Percentiles rank a stretch among this genome's conserved stretches.
phyloP scores from a whole-genome alignment of 2,797 vertebrate genomes.

The Lerista edwardsae region DNA sequence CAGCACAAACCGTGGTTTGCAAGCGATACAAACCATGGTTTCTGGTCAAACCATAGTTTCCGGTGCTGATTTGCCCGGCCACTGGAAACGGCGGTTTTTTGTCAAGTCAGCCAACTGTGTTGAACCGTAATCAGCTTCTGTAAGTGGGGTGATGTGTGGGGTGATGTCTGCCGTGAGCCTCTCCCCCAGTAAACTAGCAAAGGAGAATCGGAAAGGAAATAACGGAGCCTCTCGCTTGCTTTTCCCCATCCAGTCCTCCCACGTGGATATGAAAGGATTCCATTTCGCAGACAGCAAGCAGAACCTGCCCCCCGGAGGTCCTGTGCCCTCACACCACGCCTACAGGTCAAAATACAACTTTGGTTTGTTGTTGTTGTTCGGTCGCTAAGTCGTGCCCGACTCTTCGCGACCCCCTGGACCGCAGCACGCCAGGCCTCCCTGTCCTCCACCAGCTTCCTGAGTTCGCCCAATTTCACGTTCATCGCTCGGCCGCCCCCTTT shows the following conservation, averaged over 20 bases:
- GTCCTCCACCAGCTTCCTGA: no score
- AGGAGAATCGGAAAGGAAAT: not conserved
- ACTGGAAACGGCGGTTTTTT: no score
- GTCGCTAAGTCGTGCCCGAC: no score
- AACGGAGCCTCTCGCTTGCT: not conserved
- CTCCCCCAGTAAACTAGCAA: not conserved
- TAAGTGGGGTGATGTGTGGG: fast-evolving
- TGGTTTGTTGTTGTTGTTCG: no score
- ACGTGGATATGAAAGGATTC: conserved; percentile 98
- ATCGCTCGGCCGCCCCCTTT: no score
- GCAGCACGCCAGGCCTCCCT: no score
- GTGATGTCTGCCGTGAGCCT: not conserved
- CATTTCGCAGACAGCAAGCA: conserved; percentile 93
- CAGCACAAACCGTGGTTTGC: no score
- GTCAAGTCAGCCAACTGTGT: not conserved
- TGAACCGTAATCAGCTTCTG: not conserved
- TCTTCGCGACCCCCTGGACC: no score
- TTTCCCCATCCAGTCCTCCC: conserved; percentile 82
- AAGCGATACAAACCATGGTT: no score
- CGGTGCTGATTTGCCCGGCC: no score
- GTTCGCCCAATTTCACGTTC: no score
- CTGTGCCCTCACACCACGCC: conserved; percentile 78
- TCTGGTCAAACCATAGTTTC: no score
- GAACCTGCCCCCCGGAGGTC: conserved; percentile 85
- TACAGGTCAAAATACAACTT: conserved; percentile 85